phyloP scores from a whole-genome alignment of 1,140 invertebrate species.

The Anastrepha ludens region DNA sequence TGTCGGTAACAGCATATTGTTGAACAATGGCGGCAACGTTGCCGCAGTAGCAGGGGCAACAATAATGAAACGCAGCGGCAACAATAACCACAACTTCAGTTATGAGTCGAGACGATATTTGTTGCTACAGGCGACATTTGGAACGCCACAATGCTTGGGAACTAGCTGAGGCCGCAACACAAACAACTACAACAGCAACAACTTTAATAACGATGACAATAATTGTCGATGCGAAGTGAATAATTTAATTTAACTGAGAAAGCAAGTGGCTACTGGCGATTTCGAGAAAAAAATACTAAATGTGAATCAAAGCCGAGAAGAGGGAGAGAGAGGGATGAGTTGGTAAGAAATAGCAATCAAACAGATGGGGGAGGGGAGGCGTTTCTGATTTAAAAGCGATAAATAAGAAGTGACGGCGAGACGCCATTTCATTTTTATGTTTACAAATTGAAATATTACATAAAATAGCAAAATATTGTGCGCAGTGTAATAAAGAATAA shows the following conservation, averaged over 20 bases:
- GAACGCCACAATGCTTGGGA: not conserved
- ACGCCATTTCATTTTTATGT: too few relatives aligned
- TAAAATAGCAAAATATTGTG: too few relatives aligned
- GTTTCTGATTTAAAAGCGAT: not conserved
- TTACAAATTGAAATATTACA: too few relatives aligned
- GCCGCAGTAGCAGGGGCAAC: not conserved
- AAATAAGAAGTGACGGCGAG: not conserved
- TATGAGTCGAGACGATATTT: not conserved
- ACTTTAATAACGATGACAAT: not conserved
- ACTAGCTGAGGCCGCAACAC: not conserved
- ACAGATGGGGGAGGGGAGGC: not conserved
- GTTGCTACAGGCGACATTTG: constrained; percentile 28
- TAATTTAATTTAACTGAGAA: constrained; percentile 2
- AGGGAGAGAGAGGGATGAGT: too few relatives aligned
- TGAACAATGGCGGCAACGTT: not conserved
- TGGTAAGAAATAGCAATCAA: not conserved
- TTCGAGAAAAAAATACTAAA: too few relatives aligned
- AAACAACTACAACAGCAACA: too few relatives aligned
- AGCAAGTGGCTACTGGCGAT: not conserved
- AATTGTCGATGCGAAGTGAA: not conserved
- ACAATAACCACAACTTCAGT: not conserved
- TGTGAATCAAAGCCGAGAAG: too few relatives aligned
- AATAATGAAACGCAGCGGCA: not conserved
- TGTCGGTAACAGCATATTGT: not conserved
- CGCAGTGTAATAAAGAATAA: too few relatives aligned